Conservation (phyloP, 1,140 invertebrate species). For the Zelostemma sp. region DNA sequence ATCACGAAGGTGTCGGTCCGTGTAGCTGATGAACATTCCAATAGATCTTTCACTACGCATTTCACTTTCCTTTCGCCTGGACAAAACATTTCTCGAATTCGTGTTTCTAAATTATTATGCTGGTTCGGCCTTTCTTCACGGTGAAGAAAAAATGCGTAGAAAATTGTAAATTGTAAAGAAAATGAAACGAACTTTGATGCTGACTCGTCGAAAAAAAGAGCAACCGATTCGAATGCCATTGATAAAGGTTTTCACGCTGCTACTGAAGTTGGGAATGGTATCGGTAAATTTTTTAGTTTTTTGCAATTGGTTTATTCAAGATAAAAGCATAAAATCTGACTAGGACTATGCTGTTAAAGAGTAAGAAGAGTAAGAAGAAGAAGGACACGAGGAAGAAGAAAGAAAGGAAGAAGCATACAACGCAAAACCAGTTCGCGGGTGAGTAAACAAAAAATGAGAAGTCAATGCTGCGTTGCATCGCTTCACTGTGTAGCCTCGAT, state of each 20-base stretch:
- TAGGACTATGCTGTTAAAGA: constrained; percentile 46
- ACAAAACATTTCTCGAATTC: neutral
- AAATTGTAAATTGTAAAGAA: too few species aligned
- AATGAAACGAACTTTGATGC: too few species aligned
- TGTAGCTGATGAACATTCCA: neutral
- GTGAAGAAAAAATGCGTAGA: too few species aligned
- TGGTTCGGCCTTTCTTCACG: too few species aligned
- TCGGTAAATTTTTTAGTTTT: too few species aligned
- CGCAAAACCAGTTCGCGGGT: constrained; percentile 71
- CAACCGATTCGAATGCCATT: too few species aligned
- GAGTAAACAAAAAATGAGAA: constrained; percentile 71
- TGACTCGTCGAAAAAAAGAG: too few species aligned
- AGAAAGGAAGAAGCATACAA: constrained; percentile 52
- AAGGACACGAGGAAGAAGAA: constrained; percentile 51
- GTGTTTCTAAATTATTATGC: neutral
- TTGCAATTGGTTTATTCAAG: constrained; percentile 27
- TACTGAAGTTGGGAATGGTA: too few species aligned
- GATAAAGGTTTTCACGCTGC: too few species aligned
- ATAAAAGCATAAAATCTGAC: constrained; percentile 35
- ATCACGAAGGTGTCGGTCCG: constrained; percentile 7
- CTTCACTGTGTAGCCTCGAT: constrained; percentile 53
- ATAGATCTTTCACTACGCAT: neutral
- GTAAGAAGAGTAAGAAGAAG: constrained; percentile 38
- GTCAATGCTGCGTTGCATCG: constrained; percentile 59
- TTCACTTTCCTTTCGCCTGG: neutral